Evolutionary conservation across 2,888 invertebrate genomes (phyloP).

Genomic region (Morinoia aosen): DNA sequence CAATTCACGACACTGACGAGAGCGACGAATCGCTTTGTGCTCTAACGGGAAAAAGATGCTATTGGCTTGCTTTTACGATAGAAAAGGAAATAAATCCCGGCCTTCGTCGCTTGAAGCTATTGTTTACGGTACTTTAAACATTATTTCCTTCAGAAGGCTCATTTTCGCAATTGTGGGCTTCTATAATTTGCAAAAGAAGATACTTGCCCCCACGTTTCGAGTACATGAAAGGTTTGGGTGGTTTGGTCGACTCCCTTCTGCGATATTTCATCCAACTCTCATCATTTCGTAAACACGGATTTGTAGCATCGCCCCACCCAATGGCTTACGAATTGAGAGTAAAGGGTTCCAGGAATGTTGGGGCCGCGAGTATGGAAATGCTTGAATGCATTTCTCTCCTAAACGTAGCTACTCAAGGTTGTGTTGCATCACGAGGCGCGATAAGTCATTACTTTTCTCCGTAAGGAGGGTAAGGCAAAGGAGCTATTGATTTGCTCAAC

Average conservation of each 20-base stretch:
- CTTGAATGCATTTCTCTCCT: neutral
- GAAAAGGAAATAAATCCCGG: too few species aligned
- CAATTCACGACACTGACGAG: neutral
- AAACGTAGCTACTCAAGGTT: neutral
- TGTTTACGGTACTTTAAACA: too few species aligned
- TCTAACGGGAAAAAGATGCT: neutral
- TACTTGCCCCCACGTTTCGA: neutral
- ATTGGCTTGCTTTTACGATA: neutral
- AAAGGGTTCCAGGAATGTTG: neutral
- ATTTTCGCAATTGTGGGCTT: neutral
- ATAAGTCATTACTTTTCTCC: neutral
- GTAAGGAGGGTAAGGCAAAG: neutral
- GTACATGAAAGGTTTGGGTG: neutral
- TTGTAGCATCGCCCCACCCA: neutral
- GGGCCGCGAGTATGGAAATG: neutral
- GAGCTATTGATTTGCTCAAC: neutral
- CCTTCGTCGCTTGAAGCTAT: too few species aligned
- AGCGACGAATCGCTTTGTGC: neutral
- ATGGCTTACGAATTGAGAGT: neutral
- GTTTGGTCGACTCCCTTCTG: neutral
- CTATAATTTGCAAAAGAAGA: neutral
- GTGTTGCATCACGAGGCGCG: neutral
- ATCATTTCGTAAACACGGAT: neutral
- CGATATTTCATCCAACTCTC: neutral
- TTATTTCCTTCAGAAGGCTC: neutral